Evolutionary conservation across 2,797 vertebrate genomes (phyloP), one percentile per base, ranked within the genome.

Genomic region (Acrossocheilus fasciatus): DNA sequence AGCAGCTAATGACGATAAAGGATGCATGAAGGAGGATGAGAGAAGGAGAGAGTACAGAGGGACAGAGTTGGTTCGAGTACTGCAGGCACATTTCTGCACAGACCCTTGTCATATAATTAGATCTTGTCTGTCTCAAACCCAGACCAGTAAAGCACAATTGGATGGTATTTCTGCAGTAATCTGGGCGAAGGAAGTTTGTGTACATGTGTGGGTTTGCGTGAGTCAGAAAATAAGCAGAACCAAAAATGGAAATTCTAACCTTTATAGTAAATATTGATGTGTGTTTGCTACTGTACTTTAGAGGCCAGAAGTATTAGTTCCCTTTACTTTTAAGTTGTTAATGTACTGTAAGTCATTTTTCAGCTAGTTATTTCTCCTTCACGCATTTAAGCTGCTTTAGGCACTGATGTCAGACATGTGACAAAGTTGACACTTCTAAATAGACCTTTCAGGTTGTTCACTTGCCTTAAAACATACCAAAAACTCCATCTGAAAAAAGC

Each of bases 101-200:
- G 81, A 88, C 47, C 4, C 66, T 85, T 87, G 83, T 87, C 83
- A 85, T 75, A 81, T 88, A 89, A 89, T 89, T 88, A 81, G 77
- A 89, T 86, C 81, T 89, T 84, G 62, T 81, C 72, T 83, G 52
- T 80, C 66, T 84, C 34, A 76, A 54, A 87, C 59, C 18, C 43
- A 85, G 68, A 59, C 59, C 77, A 64, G 52, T 17, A n/a, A 50
- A 45, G n/a, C 34, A 47, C 76, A 88, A 84, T 84, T 75, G 77
- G 77, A 81, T 86, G 76, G 52, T n/a, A 84, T 81, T 88, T 84
- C 45, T 68, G 70, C 57, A 74, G 39, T 78, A 52, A 75, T 82
- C 66, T 74, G 43, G 0, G 47, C n/a, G 34, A 66, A 59, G 36
- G 39, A 4, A 72, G 39, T 34, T 10, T 76, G 54, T 39, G 43